These are phyloP conservation scores for Drosophila saltans DNA, from an alignment of 1,140 invertebrate genomes.

Conservation along the genomic window DNA sequence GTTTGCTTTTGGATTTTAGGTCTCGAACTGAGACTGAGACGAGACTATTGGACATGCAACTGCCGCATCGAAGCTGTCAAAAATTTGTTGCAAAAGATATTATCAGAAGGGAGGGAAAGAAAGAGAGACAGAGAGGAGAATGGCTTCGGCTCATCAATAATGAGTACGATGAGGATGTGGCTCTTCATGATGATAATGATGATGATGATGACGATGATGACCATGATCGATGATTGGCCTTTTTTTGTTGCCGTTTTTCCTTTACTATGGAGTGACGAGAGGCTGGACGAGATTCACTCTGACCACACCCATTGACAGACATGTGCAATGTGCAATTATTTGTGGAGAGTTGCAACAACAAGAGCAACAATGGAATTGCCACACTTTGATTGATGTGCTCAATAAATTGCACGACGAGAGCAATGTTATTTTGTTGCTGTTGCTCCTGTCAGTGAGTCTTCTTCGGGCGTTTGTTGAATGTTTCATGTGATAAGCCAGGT, in stretches of 20 bases:
- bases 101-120: constrained; percentile 52
- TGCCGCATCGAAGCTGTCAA: constrained; percentile 75
- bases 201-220: constrained; percentile 56
- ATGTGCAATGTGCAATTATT: constrained; percentile 75
- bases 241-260: constrained; percentile 63
- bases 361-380: constrained; percentile 63
- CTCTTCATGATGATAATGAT: constrained; percentile 32
- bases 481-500: constrained; percentile 54
- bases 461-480: constrained; percentile 10
- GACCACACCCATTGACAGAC: constrained; percentile 76
- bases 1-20: neutral
- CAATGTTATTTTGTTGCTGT: constrained; percentile 38
- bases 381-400: constrained; percentile 74
- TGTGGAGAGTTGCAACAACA: constrained; percentile 62
- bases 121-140: constrained; percentile 30
- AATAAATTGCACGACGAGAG: constrained; percentile 71
- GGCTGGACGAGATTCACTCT: constrained; percentile 52
- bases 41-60: constrained; percentile 1
- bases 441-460: constrained; percentile 31
- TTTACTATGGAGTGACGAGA: constrained; percentile 72
- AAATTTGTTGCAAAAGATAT: constrained; percentile 82
- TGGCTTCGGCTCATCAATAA: constrained; percentile 68
- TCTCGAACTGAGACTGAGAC: neutral
- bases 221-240: constrained; percentile 82
- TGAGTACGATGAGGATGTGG: constrained; percentile 48